Evolutionary conservation across 2,113 vertebrate species (phyloP).

Genomic region (Macaca nemestrina): DNA sequence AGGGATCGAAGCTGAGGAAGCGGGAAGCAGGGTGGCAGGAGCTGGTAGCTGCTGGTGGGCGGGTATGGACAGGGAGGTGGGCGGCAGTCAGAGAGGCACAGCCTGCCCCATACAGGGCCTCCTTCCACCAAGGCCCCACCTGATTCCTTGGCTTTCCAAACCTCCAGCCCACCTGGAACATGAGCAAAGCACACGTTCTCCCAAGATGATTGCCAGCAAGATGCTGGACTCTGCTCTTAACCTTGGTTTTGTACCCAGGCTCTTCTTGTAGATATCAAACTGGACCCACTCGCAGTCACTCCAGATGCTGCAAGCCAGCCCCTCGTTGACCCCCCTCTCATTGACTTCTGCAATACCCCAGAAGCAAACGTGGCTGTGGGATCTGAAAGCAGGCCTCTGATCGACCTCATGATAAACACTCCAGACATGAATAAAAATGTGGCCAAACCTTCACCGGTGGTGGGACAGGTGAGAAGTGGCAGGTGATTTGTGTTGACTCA

Average conservation of each 20-base stretch:
- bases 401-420: conserved; percentile 84
- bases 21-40: background rate
- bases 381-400: conserved; percentile 78
- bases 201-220: background rate
- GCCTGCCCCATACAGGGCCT: background rate
- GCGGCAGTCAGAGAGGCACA: rapidly evolving
- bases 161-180: too few relatives aligned
- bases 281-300: background rate
- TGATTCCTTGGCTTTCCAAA: background rate
- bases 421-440: conserved; percentile 72
- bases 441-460: conserved; percentile 51
- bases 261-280: conserved; percentile 76
- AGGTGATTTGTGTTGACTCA: rapidly evolving
- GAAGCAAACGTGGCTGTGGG: conserved; percentile 43
- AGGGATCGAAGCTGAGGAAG: background rate
- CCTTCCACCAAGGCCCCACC: rapidly evolving
- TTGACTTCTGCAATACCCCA: conserved; percentile 83
- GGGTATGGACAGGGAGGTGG: rapidly evolving
- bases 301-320: background rate
- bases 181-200: background rate
- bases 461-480: conserved; percentile 75
- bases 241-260: conserved; percentile 52
- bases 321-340: conserved; percentile 67
- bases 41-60: background rate
- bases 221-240: rapidly evolving